These are phyloP conservation scores for Cephus pygmeus DNA, from an alignment of 2,888 invertebrate genomes.

Conservation along the genomic window DNA sequence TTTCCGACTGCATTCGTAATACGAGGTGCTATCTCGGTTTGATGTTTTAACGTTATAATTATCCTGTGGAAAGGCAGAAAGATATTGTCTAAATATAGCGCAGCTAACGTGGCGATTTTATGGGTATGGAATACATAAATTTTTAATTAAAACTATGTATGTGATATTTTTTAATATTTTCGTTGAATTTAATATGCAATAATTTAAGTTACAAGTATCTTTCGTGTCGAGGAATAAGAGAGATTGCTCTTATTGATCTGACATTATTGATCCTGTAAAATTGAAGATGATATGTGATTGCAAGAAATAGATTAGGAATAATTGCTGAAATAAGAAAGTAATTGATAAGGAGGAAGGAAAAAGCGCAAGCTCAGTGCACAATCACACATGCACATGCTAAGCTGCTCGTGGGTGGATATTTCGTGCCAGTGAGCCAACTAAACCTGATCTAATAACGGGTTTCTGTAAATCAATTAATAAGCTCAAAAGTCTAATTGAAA, in stretches of 20 bases:
- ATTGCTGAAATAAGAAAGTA: constrained; percentile 8
- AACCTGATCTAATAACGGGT: constrained; percentile 5
- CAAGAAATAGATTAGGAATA: constrained; percentile 5
- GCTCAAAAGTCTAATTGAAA: not conserved
- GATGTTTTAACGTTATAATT: not conserved
- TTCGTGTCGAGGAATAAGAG: not conserved
- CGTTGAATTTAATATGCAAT: not conserved
- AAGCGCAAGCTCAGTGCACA: constrained; percentile 37
- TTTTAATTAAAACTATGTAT: not conserved
- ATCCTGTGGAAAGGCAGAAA: not conserved
- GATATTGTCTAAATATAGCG: not conserved
- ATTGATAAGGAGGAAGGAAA: constrained; percentile 16
- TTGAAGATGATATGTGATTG: not conserved
- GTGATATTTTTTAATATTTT: not conserved
- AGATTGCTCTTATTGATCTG: not conserved
- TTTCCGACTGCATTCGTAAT: not conserved
- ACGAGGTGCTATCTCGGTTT: not conserved
- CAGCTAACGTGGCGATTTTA: not conserved
- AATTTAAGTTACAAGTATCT: not conserved
- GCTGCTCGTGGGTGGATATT: constrained; percentile 31
- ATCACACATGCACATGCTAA: constrained; percentile 50
- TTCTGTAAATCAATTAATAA: not conserved
- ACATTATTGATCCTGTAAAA: not conserved
- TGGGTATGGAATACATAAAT: not conserved
- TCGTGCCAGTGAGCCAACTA: constrained; percentile 12